Evolutionary conservation across 2,113 vertebrate genomes (phyloP).

Genomic region (Microcebus griseorufus): DNA sequence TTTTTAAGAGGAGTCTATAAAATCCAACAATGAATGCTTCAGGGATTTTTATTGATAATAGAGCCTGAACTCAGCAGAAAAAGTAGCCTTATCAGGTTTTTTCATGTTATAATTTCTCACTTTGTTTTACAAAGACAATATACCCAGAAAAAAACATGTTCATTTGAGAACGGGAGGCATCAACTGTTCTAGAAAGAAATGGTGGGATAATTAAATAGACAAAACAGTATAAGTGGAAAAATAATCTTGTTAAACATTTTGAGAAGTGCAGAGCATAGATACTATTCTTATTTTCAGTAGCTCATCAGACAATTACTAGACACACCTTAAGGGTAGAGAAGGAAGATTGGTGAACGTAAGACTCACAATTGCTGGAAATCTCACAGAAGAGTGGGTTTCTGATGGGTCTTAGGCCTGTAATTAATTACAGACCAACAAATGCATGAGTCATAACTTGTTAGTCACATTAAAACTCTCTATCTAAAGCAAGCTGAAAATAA

Average conservation of each 20-base stretch:
- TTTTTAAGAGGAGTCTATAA: conserved; percentile 42
- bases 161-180: background rate
- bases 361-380: background rate
- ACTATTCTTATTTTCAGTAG: background rate
- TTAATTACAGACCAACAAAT: conserved; percentile 67
- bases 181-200: conserved; percentile 6
- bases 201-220: background rate
- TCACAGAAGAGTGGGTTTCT: conserved; percentile 52
- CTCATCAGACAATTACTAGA: background rate
- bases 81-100: conserved; percentile 18
- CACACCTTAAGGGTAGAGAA: background rate
- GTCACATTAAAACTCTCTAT: conserved; percentile 58
- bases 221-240: background rate
- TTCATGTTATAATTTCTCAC: conserved; percentile 42
- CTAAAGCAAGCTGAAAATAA: conserved; percentile 66
- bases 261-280: background rate
- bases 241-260: conserved; percentile 1
- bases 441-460: conserved; percentile 73
- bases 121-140: conserved; percentile 49
- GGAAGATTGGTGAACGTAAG: background rate
- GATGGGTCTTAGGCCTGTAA: conserved; percentile 35
- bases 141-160: conserved; percentile 1
- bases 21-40: background rate
- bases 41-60: conserved; percentile 45
- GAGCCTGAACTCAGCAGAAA: conserved; percentile 38